phyloP scores from a whole-genome alignment of 2,797 vertebrate genomes.

The Champsocephalus gunnari region DNA sequence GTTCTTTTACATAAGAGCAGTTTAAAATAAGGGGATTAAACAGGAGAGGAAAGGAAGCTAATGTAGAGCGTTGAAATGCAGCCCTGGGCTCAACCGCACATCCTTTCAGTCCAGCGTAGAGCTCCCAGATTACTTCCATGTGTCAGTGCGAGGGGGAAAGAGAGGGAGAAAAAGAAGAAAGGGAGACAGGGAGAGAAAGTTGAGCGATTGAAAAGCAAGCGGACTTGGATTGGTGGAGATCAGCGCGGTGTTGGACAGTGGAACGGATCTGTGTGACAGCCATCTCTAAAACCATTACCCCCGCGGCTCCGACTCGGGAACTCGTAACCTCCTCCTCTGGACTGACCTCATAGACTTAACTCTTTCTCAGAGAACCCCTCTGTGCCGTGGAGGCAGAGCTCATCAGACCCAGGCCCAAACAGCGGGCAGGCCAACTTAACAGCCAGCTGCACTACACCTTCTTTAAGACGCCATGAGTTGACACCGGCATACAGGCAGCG shows the following conservation, averaged over 20 bases:
- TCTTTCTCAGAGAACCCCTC: slow-evolving; percentile 78
- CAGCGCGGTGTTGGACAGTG: slow-evolving; percentile 82
- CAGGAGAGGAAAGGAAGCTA: slow-evolving; percentile 79
- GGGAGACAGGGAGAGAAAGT: slow-evolving; percentile 70
- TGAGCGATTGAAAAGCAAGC: slow-evolving; percentile 76
- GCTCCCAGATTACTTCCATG: slow-evolving; percentile 85
- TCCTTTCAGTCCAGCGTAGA: slow-evolving; percentile 78
- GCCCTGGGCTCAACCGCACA: slow-evolving; percentile 79
- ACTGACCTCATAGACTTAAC: slow-evolving; percentile 75
- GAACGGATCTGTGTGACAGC: slow-evolving; percentile 89
- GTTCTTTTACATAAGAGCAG: slow-evolving; percentile 78
- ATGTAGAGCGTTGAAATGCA: slow-evolving; percentile 79
- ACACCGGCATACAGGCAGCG: slow-evolving; percentile 65
- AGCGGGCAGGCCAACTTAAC: slow-evolving; percentile 66
- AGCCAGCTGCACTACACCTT: slow-evolving; percentile 65
- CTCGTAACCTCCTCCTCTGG: slow-evolving; percentile 79
- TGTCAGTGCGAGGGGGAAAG: slow-evolving; percentile 74
- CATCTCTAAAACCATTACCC: slow-evolving; percentile 88
- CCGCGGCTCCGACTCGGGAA: slow-evolving; percentile 77
- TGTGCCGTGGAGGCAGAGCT: slow-evolving; percentile 71
- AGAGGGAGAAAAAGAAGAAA: slow-evolving; percentile 73
- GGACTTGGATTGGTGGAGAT: slow-evolving; percentile 75
- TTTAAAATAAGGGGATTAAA: slow-evolving; percentile 82
- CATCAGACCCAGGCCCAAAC: slow-evolving; percentile 67
- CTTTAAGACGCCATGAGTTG: slow-evolving; percentile 70